Base-by-base conservation (phyloP, 2,113 vertebrate species). In the Podiceps cristatus region DNA sequence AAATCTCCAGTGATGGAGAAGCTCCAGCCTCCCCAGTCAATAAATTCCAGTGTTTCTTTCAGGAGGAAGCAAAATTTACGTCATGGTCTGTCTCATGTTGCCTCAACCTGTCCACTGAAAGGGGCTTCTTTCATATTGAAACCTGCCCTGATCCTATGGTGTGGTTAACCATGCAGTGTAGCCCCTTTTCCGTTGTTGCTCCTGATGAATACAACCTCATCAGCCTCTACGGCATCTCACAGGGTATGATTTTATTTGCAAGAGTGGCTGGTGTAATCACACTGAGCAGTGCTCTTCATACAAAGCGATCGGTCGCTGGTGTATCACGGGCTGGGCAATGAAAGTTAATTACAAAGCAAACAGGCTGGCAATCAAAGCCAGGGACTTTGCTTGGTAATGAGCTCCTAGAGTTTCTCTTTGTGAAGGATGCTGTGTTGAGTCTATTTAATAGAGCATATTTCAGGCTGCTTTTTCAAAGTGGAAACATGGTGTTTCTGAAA, bases 241-340 rank as follows among this genome's bases (percentile, higher is more conserved):
- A 23, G 60, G 1, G 9, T 42, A 25, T 47, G 62, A 28, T 47
- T 74, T 88, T 40, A 27, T 35, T 45, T 47, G 49, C 0, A 1
- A 52, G 49, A 28, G 28, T 15, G 42, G 31, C 60, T 52, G 71
- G n/a, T 77, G 53, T 42, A 35, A 72, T 37, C 58, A 27, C 40
- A 60, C 10, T 4, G 59, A 55, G 25, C n/a, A 35, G 25, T 7
- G 50, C 58, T 44, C 64, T 78, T 67, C 19, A 2, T 28, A 49
- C 0, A 1, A 35, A 84, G 40, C 40, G 8, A 5, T 4, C 27
- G 6, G 45, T 29, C 6, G 4, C 20, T 17, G 18, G 3, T 20
- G 11, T 53, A 18, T 27, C 29, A 35, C 1, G 3, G 42, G 20
- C 35, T 60, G 68, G 58, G n/a, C 31, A 24, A 22, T 23, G 37